These are phyloP conservation scores for Didymodactylos carnosus DNA, from an alignment of 2,888 invertebrate genomes.

Conservation along the genomic window DNA sequence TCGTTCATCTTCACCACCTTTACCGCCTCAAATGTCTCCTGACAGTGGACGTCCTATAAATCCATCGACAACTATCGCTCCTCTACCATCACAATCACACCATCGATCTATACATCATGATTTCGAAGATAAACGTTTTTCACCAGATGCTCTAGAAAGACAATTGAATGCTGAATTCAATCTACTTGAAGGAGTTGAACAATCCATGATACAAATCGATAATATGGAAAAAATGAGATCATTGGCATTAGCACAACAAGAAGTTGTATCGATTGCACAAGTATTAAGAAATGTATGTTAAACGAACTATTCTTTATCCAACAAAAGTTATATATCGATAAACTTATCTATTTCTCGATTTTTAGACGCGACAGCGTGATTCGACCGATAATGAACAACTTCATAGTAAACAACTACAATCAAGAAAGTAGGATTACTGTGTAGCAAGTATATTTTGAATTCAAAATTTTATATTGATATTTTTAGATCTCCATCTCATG, in stretches of 20 bases:
- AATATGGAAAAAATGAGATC: conserved; percentile 39
- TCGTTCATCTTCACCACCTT: not conserved
- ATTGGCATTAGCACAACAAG: conserved; percentile 31
- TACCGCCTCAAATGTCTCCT: not conserved
- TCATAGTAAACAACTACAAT: no score
- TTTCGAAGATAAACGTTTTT: conserved; percentile 38
- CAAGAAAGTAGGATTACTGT: no score
- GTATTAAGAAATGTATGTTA: conserved; percentile 22
- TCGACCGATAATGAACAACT: no score
- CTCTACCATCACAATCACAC: not conserved
- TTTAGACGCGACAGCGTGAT: no score
- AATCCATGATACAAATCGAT: conserved; percentile 41
- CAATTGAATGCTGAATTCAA: conserved; percentile 45
- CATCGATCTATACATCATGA: not conserved
- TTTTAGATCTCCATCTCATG: no score
- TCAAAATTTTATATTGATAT: no score
- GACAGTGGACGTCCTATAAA: not conserved
- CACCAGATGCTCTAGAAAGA: conserved; percentile 42
- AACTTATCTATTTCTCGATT: no score
- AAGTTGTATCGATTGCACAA: conserved; percentile 31
- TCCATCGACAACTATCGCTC: not conserved
- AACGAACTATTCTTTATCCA: no score
- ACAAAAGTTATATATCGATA: no score
- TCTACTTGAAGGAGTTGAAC: conserved; percentile 43
- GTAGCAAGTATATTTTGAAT: no score